These are phyloP conservation scores for Calycopis cecrops DNA, from an alignment of 1,140 invertebrate species.

Conservation along the genomic window DNA sequence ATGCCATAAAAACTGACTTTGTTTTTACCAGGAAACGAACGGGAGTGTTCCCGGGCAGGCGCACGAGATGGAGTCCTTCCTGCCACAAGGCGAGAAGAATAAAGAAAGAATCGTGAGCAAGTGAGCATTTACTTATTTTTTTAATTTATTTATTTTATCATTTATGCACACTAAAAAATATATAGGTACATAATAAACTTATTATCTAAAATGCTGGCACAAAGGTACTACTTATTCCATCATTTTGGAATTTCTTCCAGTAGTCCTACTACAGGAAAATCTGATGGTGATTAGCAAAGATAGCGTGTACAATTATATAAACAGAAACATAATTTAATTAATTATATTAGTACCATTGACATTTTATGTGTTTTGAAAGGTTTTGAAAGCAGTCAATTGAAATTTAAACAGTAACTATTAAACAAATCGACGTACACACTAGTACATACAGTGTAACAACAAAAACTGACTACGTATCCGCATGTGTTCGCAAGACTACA, in stretches of 20 bases:
- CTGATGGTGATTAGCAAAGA: too few species aligned
- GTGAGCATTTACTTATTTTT: conserved; percentile 34
- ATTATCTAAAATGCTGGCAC: too few species aligned
- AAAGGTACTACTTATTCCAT: too few species aligned
- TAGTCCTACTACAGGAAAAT: too few species aligned
- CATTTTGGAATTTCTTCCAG: too few species aligned
- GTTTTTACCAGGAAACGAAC: conserved; percentile 39
- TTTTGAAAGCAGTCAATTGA: too few species aligned
- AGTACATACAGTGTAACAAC: too few species aligned
- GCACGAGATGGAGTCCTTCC: conserved; percentile 59
- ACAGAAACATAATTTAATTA: too few species aligned
- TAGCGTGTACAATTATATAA: too few species aligned
- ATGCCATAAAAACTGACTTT: background rate
- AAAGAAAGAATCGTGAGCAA: conserved; percentile 50
- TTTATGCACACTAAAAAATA: background rate
- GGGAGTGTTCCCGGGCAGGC: conserved; percentile 33
- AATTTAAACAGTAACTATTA: too few species aligned
- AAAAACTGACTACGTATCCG: too few species aligned
- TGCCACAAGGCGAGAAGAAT: conserved; percentile 48
- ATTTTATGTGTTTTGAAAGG: background rate
- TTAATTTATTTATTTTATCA: background rate
- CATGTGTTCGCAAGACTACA: too few species aligned
- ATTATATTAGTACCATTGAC: background rate
- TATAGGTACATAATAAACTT: background rate
- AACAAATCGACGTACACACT: background rate